Conservation (phyloP, 2,797 vertebrate species). For the Sebastes melanostomus region DNA sequence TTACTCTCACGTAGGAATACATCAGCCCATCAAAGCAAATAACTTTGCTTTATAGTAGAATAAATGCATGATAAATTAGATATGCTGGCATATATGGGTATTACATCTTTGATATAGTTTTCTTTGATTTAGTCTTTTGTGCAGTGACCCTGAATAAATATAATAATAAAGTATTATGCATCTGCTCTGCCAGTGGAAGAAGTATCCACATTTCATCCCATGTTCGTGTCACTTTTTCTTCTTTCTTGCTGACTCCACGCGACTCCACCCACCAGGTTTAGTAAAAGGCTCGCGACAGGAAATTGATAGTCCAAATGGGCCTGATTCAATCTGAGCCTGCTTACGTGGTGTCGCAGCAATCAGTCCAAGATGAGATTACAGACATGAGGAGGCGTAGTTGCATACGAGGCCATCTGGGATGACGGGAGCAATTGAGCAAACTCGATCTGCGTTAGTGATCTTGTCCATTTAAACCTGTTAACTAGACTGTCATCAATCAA, state of each 20-base stretch:
- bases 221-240: neutral
- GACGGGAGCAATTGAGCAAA: conserved; percentile 43
- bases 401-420: conserved; percentile 61
- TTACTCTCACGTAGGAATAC: neutral
- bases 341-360: conserved; percentile 61
- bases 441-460: conserved; percentile 33
- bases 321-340: conserved; percentile 65
- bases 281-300: conserved; percentile 48
- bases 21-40: neutral
- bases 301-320: conserved; percentile 62
- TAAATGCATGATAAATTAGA: neutral
- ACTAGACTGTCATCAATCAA: conserved; percentile 37
- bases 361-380: conserved; percentile 67
- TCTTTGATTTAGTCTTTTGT: neutral
- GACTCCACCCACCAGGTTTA: conserved; percentile 32
- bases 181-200: neutral
- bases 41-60: neutral
- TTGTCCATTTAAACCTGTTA: conserved; percentile 28
- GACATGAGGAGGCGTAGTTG: conserved; percentile 41
- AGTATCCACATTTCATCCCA: neutral
- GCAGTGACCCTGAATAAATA: neutral
- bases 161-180: too few relatives aligned
- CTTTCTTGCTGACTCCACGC: neutral
- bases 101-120: neutral
- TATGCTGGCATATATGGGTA: neutral